Base-by-base conservation (phyloP, 2,888 invertebrate genomes). In the Malthinus seriepunctatus region DNA sequence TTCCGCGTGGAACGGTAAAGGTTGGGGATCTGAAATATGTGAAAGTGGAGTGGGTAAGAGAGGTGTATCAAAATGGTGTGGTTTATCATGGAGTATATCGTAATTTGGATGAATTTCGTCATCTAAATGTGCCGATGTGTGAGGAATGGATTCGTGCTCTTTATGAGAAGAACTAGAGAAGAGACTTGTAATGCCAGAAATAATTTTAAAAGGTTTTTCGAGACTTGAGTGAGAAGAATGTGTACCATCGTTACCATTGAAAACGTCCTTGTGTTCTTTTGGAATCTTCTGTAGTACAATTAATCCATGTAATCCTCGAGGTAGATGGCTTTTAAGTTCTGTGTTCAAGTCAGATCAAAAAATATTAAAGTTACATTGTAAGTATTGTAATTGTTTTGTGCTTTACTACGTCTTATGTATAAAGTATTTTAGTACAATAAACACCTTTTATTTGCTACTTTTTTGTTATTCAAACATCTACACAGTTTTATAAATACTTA, bases 271-370 rank as follows among this genome's bases (percentile, higher is more conserved):
- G 10, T 53, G 50, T 42, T 31, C 51, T 51, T 59, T 56, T 31
- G 53, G 74, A 32, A 77, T 74, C 70, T 75, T 79, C 74, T 76
- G 76, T 62, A 79, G 64, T 32, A 79, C 73, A 45, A 79, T 67
- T 39, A 78, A 68, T 52, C 78, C 79, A 33, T 73, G 74, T 37
- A 60, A 60, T 64, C 68, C 73, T 54, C 65, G 65, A 45, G 67
- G 66, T 60, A 62, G 65, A 56, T 68, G 66, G 65, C 69, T 71
- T 69, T 70, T 62, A 69, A 69, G 67, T 56, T 65, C 61, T 69
- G 62, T 67, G 67, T 66, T 68, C 71, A n/a, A n/a, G 66, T 67
- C 66, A 68, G 62, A 67, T 66, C 65, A 63, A 46, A 60, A 54
- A 53, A 32, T 53, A 45, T 33, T 31, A 10, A 38, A 15, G 47